phyloP scores from a whole-genome alignment of 2,888 invertebrate species.

The Alloplasta piceator region DNA sequence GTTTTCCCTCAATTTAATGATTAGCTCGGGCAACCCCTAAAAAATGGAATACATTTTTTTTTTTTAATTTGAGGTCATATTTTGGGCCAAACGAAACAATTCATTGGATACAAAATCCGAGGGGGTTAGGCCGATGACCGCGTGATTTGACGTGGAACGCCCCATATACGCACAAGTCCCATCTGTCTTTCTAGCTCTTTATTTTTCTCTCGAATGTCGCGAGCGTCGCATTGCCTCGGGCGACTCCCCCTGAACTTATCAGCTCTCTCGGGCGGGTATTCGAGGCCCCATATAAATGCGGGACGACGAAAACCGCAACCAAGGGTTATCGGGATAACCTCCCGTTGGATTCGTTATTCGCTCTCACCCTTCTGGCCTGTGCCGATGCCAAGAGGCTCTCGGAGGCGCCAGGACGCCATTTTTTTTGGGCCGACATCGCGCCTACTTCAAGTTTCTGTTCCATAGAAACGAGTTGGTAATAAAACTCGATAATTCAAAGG shows the following conservation, averaged over 20 bases:
- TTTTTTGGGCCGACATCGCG: not conserved
- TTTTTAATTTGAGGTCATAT: too few relatives aligned
- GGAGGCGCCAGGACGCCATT: conserved; percentile 20
- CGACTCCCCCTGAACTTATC: conserved; percentile 39
- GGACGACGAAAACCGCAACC: conserved; percentile 53
- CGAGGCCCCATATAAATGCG: conserved; percentile 41
- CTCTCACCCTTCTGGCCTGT: conserved; percentile 26
- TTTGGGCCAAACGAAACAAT: too few relatives aligned
- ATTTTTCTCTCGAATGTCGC: not conserved
- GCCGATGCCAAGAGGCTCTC: too few relatives aligned
- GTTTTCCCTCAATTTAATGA: too few relatives aligned
- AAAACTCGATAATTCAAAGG: conserved; percentile 46
- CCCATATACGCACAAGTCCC: not conserved
- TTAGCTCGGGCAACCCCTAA: too few relatives aligned
- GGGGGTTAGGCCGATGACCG: too few relatives aligned
- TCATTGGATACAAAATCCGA: too few relatives aligned
- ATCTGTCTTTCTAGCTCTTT: conserved; percentile 25
- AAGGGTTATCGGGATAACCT: conserved; percentile 68
- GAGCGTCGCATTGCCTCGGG: conserved; percentile 14
- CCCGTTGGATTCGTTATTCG: conserved; percentile 50
- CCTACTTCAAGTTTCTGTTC: not conserved
- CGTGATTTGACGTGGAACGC: too few relatives aligned
- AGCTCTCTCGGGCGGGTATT: conserved; percentile 31
- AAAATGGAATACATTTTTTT: too few relatives aligned
- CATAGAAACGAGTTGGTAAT: conserved; percentile 21